These are phyloP conservation scores for Pelobates fuscus DNA, from an alignment of 2,113 vertebrate species.

Conservation along the genomic window DNA sequence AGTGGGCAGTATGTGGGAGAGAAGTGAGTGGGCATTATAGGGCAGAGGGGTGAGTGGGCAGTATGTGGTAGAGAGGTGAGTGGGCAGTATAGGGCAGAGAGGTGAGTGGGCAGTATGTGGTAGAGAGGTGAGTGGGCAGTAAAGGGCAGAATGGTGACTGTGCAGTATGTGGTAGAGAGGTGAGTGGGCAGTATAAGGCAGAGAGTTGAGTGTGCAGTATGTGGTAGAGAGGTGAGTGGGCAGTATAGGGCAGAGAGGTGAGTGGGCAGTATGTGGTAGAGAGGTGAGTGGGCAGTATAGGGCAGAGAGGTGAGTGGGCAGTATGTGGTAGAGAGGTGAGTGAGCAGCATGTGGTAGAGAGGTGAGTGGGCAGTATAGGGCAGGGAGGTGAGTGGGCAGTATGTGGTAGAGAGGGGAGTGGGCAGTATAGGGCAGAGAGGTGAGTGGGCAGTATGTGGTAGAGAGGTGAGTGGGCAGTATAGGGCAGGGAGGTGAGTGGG, in stretches of 20 bases:
- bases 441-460: too few relatives aligned
- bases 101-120: neutral
- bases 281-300: too few relatives aligned
- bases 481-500: too few relatives aligned
- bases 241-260: neutral
- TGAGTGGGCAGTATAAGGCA: conserved; percentile 37
- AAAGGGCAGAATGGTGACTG: neutral
- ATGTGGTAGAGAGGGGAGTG: too few relatives aligned
- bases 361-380: too few relatives aligned
- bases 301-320: too few relatives aligned
- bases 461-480: too few relatives aligned
- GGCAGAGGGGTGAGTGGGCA: conserved; percentile 45
- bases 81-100: neutral
- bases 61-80: conserved; percentile 29
- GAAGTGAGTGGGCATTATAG: conserved; percentile 52
- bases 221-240: conserved; percentile 29
- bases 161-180: conserved; percentile 11
- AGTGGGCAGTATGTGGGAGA: neutral
- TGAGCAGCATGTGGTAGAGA: too few relatives aligned
- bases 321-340: too few relatives aligned
- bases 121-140: neutral
- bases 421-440: too few relatives aligned
- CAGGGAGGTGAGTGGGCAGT: too few relatives aligned
- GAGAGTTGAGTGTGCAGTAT: neutral
- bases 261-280: too few relatives aligned